Evolutionary conservation across 2,888 invertebrate species (phyloP).

Genomic region (Drosophila anomelani): DNA sequence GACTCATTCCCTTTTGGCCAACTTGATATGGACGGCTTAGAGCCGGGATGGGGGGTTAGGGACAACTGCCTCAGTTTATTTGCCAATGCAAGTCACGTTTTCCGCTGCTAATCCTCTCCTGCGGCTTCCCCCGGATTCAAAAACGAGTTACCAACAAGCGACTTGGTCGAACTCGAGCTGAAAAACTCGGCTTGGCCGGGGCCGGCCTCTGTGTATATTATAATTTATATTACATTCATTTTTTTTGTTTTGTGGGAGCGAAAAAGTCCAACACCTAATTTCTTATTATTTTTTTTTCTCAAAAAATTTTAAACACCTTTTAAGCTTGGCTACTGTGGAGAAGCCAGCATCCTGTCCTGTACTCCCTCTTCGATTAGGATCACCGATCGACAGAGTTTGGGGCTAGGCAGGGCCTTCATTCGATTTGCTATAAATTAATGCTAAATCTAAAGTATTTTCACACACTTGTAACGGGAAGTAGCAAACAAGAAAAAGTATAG

Average conservation of each 20-base stretch:
- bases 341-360: background rate
- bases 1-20: constrained; percentile 27
- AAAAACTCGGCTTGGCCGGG: constrained; percentile 22
- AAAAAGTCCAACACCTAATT: constrained; percentile 68
- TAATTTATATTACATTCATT: constrained; percentile 54
- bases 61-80: constrained; percentile 66
- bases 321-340: background rate
- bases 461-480: constrained; percentile 75
- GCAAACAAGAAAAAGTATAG: constrained; percentile 27
- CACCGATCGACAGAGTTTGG: constrained; percentile 64
- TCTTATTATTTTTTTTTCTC: constrained; percentile 1
- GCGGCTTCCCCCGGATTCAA: constrained; percentile 7
- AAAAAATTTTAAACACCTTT: background rate
- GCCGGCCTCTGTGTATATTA: constrained; percentile 20
- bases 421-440: constrained; percentile 68
- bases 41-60: background rate
- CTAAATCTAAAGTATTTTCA: constrained; percentile 77
- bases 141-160: constrained; percentile 57
- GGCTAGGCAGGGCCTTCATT: constrained; percentile 56
- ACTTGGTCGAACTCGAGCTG: constrained; percentile 17
- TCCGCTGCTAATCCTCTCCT: constrained; percentile 26
- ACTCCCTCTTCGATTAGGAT: constrained; percentile 56
- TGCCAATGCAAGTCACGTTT: constrained; percentile 82
- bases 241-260: constrained; percentile 10
- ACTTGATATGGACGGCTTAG: constrained; percentile 2